phyloP scores from a whole-genome alignment of 2,113 vertebrate species.

The Rutilus rutilus region DNA sequence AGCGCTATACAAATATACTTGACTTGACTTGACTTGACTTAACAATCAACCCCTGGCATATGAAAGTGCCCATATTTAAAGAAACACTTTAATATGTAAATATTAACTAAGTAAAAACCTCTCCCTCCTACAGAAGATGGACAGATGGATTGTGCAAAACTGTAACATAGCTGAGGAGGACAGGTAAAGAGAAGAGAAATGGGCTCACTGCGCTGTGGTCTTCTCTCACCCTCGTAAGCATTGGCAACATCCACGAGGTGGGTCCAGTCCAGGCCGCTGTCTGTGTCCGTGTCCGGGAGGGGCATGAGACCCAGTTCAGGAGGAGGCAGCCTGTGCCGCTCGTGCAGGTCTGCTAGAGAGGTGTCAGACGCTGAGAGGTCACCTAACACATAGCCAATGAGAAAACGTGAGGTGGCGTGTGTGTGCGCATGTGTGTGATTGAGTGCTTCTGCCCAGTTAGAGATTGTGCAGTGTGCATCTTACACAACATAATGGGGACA shows the following conservation, averaged over 20 bases:
- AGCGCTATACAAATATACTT: no score
- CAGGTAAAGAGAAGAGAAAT: constrained; percentile 6
- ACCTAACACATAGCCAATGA: constrained; percentile 73
- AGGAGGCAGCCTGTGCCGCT: constrained; percentile 86
- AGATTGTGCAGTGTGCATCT: not conserved
- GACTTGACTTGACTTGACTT: no score
- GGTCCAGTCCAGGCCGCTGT: constrained; percentile 89
- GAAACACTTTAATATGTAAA: not conserved
- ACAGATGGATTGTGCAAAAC: not conserved
- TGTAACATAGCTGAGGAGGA: constrained; percentile 1
- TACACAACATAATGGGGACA: not conserved
- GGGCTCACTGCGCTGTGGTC: constrained; percentile 63
- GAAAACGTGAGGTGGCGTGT: constrained; percentile 52
- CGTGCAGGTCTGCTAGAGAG: constrained; percentile 95
- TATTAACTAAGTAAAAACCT: not conserved
- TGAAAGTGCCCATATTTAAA: not conserved
- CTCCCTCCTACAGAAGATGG: not conserved
- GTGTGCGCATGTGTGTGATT: constrained; percentile 34
- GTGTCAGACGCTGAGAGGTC: constrained; percentile 98
- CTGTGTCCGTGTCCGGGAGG: constrained; percentile 85
- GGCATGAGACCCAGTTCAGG: constrained; percentile 94
- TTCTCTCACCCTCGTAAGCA: constrained; percentile 89
- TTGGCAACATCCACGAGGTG: constrained; percentile 96
- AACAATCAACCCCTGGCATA: not conserved
- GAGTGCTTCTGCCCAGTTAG: not conserved